Evolutionary conservation across 2,113 vertebrate species (phyloP).

Genomic region (Dasyornis broadbenti): DNA sequence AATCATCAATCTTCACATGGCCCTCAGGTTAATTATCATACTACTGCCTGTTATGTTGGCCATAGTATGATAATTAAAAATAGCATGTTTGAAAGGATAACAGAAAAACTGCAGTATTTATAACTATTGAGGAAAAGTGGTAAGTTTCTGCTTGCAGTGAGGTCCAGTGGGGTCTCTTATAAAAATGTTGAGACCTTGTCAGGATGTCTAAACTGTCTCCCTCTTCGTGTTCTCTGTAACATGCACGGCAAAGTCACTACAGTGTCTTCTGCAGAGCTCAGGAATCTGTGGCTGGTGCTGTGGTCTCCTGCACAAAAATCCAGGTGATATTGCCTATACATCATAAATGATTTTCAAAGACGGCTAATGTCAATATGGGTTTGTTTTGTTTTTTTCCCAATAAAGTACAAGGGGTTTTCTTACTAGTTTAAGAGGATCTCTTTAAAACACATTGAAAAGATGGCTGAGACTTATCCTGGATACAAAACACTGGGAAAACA

Average conservation of each 20-base stretch:
- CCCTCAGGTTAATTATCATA: neutral
- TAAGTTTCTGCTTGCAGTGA: neutral
- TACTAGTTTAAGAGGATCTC: neutral
- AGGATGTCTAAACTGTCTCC: neutral
- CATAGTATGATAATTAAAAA: no score
- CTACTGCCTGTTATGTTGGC: neutral
- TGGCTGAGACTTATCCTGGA: neutral
- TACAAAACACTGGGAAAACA: neutral
- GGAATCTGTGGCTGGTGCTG: neutral
- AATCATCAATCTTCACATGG: rapidly evolving
- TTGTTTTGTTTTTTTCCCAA: neutral
- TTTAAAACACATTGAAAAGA: neutral
- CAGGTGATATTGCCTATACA: neutral
- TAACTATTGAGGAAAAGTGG: neutral
- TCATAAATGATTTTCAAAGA: neutral
- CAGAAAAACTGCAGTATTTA: neutral
- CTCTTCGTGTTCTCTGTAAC: neutral
- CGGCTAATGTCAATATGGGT: neutral
- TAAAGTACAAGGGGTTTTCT: neutral
- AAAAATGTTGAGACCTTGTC: neutral
- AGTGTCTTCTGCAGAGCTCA: neutral
- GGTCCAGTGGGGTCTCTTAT: neutral
- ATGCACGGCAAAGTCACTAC: neutral
- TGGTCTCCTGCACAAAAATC: neutral
- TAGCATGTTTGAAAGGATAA: neutral